Evolutionary conservation across 1,140 invertebrate genomes (phyloP).

Genomic region (Glossosoma conforme): DNA sequence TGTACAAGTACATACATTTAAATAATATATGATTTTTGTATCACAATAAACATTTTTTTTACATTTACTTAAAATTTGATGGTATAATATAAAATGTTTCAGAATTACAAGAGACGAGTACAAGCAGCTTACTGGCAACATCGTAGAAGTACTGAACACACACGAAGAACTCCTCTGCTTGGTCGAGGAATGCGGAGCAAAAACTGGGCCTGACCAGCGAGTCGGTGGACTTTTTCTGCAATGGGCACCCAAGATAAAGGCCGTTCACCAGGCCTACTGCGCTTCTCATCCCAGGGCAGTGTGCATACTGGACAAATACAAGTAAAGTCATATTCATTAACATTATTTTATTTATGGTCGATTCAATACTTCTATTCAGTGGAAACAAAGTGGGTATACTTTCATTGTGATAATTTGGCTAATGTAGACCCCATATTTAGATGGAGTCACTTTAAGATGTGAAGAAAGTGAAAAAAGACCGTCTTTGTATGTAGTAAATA

Average conservation of each 20-base stretch:
- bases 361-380: background rate
- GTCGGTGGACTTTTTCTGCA: slow-evolving; percentile 89
- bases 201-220: slow-evolving; percentile 69
- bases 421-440: no score
- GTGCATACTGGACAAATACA: slow-evolving; percentile 84
- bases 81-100: slow-evolving; percentile 56
- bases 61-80: background rate
- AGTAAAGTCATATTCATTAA: slow-evolving; percentile 52
- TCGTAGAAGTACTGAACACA: slow-evolving; percentile 77
- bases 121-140: slow-evolving; percentile 79
- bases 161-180: slow-evolving; percentile 74
- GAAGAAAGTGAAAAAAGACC: no score
- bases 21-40: background rate
- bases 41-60: slow-evolving; percentile 7
- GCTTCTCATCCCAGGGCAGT: slow-evolving; percentile 89
- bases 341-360: background rate
- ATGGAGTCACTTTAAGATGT: no score
- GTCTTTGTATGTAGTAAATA: no score
- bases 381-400: no score
- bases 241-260: slow-evolving; percentile 80
- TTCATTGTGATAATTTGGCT: no score
- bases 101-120: slow-evolving; percentile 84
- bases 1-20: background rate
- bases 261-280: slow-evolving; percentile 84
- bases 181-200: slow-evolving; percentile 69